A percentile compares a stretch with the other conserved stretches of the same genome.
These are phyloP conservation scores for Hycleus phaleratus DNA, from an alignment of 1,140 invertebrate genomes.

Conservation along the genomic window DNA sequence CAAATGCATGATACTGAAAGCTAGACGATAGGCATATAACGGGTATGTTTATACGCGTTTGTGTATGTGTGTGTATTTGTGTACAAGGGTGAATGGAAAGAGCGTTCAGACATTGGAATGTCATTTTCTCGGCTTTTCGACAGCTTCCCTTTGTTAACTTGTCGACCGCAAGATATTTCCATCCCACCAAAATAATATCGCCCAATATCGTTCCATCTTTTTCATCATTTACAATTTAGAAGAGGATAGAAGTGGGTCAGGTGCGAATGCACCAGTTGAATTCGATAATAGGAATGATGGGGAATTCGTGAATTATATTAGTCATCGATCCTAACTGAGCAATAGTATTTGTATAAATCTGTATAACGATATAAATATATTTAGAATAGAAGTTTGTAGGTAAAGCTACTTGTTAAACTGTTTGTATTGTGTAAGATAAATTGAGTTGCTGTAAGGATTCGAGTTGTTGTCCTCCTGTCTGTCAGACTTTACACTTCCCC, in stretches of 20 bases:
- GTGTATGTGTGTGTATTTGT: too few relatives aligned
- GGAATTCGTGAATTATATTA: not conserved
- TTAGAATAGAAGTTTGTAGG: too few relatives aligned
- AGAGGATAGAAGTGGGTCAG: not conserved
- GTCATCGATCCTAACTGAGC: not conserved
- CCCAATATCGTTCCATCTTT: not conserved
- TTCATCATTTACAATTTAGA: not conserved
- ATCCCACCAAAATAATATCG: conserved; percentile 16
- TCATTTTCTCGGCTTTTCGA: conserved; percentile 22
- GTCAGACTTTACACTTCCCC: too few relatives aligned
- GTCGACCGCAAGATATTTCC: conserved; percentile 26
- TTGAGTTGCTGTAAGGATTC: too few relatives aligned
- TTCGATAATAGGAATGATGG: not conserved
- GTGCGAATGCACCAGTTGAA: not conserved
- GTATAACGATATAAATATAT: too few relatives aligned
- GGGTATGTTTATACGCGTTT: too few relatives aligned
- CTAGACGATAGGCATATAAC: not conserved
- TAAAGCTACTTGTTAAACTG: too few relatives aligned
- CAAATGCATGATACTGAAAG: not conserved
- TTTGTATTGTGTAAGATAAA: too few relatives aligned
- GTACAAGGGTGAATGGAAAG: conserved; percentile 2
- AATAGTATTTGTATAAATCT: too few relatives aligned
- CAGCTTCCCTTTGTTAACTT: conserved; percentile 25
- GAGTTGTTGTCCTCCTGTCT: too few relatives aligned
- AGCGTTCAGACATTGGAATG: conserved; percentile 24